A percentile compares a stretch with the other conserved stretches of the same genome.
Evolutionary conservation across 2,113 vertebrate genomes (phyloP).

Genomic region (Cyanoderma ruficeps): DNA sequence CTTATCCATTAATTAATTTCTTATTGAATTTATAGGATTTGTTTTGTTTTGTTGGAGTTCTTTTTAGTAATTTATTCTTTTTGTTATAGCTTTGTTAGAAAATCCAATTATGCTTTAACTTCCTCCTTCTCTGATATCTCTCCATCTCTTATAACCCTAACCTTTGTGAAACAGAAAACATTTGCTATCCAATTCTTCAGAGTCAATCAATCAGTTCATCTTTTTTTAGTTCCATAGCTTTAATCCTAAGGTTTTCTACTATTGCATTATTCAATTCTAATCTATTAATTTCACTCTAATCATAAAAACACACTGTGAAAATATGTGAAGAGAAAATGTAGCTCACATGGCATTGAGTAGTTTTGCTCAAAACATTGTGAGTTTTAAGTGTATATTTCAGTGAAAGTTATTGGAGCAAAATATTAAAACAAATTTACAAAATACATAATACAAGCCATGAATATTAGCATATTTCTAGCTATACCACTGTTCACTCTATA

Average conservation of each 20-base stretch:
- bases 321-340: not conserved
- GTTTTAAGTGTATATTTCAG: not conserved
- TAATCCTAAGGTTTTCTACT: not conserved
- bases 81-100: not conserved
- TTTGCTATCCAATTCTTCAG: not conserved
- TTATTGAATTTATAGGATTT: not conserved
- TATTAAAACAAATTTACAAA: not conserved
- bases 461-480: not conserved
- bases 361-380: not conserved
- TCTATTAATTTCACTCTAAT: not conserved
- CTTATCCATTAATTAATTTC: not conserved
- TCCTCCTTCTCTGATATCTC: not conserved
- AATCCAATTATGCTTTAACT: not conserved
- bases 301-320: not conserved
- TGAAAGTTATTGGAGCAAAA: not conserved
- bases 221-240: not conserved
- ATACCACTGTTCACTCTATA: not conserved
- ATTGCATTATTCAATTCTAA: not conserved
- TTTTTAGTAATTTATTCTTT: not conserved
- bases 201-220: not conserved
- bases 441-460: not conserved
- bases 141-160: not conserved
- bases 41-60: rapidly evolving
- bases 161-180: not conserved
- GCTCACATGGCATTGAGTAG: not conserved